Evolutionary conservation across 2,113 vertebrate species (phyloP).

Genomic region (Cyphomyrus plagiostoma): DNA sequence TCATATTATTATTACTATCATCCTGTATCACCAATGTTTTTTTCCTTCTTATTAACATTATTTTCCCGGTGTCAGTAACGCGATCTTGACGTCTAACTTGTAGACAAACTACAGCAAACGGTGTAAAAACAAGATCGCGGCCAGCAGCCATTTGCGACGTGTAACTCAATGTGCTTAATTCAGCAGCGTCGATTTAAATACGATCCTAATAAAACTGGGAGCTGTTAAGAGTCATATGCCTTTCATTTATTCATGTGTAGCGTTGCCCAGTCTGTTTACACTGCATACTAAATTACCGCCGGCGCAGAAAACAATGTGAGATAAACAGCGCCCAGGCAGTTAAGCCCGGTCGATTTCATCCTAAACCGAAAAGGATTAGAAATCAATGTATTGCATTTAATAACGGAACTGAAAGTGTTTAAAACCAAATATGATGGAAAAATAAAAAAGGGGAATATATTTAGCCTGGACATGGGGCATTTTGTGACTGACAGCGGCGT

Average conservation of each 20-base stretch:
- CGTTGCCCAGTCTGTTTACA: constrained; percentile 11
- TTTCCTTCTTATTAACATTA: not conserved
- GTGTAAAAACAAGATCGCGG: not conserved
- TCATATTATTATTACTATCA: not conserved
- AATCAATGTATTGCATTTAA: not conserved
- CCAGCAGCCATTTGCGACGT: not conserved
- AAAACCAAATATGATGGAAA: not conserved
- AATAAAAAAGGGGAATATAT: constrained; percentile 8
- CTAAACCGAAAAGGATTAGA: not conserved
- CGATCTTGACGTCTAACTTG: not conserved
- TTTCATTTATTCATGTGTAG: constrained; percentile 9
- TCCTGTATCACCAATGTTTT: not conserved
- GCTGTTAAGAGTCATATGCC: not conserved
- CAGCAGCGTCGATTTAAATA: not conserved
- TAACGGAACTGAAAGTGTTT: not conserved
- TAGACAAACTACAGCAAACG: not conserved
- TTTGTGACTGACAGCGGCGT: constrained; percentile 9
- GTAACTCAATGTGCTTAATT: not conserved
- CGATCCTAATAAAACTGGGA: not conserved
- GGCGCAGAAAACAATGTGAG: not conserved
- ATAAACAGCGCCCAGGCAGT: not conserved
- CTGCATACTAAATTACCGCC: constrained; percentile 7
- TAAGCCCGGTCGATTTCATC: not conserved
- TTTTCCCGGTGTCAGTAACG: not conserved
- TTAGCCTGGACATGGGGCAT: not conserved